phyloP scores from a whole-genome alignment of 1,140 invertebrate species.

The Polypedilum vanderplanki region DNA sequence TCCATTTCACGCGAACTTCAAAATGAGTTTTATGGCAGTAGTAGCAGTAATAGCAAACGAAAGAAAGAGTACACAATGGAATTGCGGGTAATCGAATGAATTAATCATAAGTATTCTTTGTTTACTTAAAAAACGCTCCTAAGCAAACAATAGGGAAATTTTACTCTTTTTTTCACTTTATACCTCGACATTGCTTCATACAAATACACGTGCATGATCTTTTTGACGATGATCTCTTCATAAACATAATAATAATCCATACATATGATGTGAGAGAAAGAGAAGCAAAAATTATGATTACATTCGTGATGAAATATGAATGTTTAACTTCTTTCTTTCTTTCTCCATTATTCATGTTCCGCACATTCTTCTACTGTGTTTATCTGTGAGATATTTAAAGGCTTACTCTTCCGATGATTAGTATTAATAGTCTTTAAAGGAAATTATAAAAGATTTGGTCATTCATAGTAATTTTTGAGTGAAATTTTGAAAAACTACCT shows the following conservation, averaged over 20 bases:
- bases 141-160: slow-evolving; percentile 4
- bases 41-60: not conserved
- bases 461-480: too few species aligned
- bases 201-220: not conserved
- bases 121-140: slow-evolving; percentile 10
- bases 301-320: not conserved
- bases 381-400: not conserved
- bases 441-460: too few species aligned
- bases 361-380: not conserved
- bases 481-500: too few species aligned
- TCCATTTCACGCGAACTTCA: not conserved
- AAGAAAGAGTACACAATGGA: slow-evolving; percentile 20
- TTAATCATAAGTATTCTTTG: slow-evolving; percentile 3
- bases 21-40: not conserved
- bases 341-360: not conserved
- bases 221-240: not conserved
- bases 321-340: slow-evolving; percentile 12
- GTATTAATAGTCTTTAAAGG: too few species aligned
- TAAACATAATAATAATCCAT: not conserved
- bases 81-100: slow-evolving; percentile 23
- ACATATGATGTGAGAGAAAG: not conserved
- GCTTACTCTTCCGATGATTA: not conserved
- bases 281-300: not conserved
- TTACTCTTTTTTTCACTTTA: slow-evolving; percentile 2
- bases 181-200: not conserved